Evolutionary conservation across 2,797 vertebrate genomes (phyloP).

Genomic region (Sebastes iracundus): DNA sequence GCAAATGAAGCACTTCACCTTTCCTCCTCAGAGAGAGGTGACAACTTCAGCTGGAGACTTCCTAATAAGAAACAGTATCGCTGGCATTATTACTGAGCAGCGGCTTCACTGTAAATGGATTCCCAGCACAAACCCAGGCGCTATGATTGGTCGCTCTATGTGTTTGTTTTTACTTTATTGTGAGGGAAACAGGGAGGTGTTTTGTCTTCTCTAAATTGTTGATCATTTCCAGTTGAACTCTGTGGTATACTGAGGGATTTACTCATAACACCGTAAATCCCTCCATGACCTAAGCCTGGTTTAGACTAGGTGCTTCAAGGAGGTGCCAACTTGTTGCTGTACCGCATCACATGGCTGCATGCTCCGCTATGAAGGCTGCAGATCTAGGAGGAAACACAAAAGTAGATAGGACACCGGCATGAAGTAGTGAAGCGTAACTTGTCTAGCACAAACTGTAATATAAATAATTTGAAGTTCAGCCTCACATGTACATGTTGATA

Average conservation of each 20-base stretch:
- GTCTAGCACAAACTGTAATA: not conserved
- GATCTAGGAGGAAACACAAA: too few relatives aligned
- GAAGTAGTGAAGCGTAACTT: not conserved
- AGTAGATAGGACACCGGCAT: not conserved
- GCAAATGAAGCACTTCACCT: slow-evolving; percentile 69
- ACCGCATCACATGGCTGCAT: not conserved
- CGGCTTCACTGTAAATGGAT: slow-evolving; percentile 4
- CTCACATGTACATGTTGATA: not conserved
- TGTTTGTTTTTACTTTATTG: slow-evolving; percentile 2
- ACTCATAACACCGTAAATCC: not conserved
- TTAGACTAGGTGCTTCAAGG: not conserved
- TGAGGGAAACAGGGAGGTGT: not conserved
- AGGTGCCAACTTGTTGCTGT: not conserved
- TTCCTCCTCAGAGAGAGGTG: slow-evolving; percentile 27
- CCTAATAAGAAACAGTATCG: slow-evolving; percentile 2
- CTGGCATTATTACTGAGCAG: slow-evolving; percentile 16
- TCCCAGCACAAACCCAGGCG: not conserved
- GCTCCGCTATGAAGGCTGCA: not conserved
- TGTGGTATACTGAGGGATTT: not conserved
- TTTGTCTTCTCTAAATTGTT: not conserved
- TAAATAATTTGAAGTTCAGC: not conserved
- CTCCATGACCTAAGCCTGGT: not conserved
- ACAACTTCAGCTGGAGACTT: slow-evolving; percentile 40
- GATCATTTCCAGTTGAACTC: not conserved
- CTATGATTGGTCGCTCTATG: slow-evolving; percentile 16